Evolutionary conservation across 2,797 vertebrate genomes (phyloP).

Genomic region (Rhabdophis nuchalis): DNA sequence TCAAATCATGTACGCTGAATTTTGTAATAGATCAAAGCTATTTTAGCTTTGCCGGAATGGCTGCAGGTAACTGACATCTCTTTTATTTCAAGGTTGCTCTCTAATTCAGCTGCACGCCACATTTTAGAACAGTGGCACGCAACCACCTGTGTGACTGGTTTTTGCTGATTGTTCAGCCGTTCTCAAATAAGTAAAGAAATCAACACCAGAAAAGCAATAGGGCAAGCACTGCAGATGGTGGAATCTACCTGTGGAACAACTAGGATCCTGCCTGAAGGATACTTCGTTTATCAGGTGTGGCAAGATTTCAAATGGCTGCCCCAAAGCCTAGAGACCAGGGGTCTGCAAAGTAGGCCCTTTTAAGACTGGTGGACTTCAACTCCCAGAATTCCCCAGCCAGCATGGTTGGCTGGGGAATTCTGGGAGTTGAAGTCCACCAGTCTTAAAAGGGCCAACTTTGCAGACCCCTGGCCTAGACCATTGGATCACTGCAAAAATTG

Average conservation of each 20-base stretch:
- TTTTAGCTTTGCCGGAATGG: conserved; percentile 21
- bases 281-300: neutral
- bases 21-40: conserved; percentile 15
- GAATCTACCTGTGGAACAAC: neutral
- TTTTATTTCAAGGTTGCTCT: neutral
- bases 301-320: neutral
- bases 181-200: neutral
- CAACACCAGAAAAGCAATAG: neutral
- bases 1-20: conserved; percentile 8
- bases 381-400: too few relatives aligned
- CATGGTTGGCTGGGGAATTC: too few relatives aligned
- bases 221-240: neutral
- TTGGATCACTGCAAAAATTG: neutral
- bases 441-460: too few relatives aligned
- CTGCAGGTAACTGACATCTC: neutral
- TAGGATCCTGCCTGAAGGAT: neutral
- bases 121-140: neutral
- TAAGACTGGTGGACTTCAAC: too few relatives aligned
- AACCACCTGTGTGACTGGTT: neutral
- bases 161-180: neutral
- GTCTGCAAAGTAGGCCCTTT: too few relatives aligned
- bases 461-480: too few relatives aligned
- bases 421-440: too few relatives aligned
- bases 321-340: neutral
- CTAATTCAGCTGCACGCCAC: neutral